Base-by-base conservation (phyloP, 2,797 vertebrate species). In the Sorex maritimensis region DNA sequence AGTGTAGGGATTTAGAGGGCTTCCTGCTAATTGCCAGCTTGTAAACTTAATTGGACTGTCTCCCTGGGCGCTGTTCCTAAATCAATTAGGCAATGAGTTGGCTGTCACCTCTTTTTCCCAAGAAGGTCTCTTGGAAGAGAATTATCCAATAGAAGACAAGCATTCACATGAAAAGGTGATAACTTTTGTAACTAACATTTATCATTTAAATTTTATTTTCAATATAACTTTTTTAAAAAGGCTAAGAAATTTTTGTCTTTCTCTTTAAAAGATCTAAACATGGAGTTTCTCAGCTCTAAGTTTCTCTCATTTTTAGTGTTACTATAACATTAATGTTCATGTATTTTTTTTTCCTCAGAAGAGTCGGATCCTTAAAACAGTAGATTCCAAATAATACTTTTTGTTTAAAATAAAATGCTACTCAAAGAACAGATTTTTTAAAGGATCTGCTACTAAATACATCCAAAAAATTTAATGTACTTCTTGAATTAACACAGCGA, bases 11-110 rank as follows among this genome's bases (percentile, higher is more conserved):
- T 99, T 99, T 99, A 98, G 98, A 98, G 98, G 98, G 98, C 98
- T 98, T 98, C 98, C 97, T 98, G 98, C 98, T 99, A 99, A 99
- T 99, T 99, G 98, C 98, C 98, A 98, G 98, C 98, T 99, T 99
- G 99, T 99, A 98, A 99, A 99, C 99, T 99, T 99, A 99, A 99
- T 99, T 99, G 99, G 98, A 98, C 98, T 97, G 97, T 98, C 97
- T 98, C 98, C 97, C 98, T 98, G 98, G 98, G 98, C 98, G 97
- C 97, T 58, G 95, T 98, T 98, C 98, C 98, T 98, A 99, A 99
- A 98, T 99, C 98, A 99, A 99, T 99, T 99, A 99, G 98, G 98
- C 98, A 98, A 97, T 96, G 98, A 98, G 97, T 98, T 98, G 97
- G 98, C 98, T 98, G 98, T 98, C 98, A 98, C 98, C 98, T 98